Evolutionary conservation across 2,113 vertebrate species (phyloP).

Genomic region (Gila orcuttii): DNA sequence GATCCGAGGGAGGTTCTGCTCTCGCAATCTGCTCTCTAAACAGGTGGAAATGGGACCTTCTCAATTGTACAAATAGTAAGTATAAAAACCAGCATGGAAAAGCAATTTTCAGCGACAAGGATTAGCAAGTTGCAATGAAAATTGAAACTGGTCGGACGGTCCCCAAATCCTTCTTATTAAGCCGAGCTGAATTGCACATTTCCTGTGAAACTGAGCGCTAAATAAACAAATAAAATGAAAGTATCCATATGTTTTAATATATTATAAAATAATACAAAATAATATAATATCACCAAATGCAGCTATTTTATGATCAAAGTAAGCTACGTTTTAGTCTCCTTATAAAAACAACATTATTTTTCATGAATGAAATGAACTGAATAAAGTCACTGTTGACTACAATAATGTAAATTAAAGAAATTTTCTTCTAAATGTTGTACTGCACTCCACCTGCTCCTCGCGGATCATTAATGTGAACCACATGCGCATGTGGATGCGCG

Average conservation of each 20-base stretch:
- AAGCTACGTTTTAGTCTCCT: not conserved
- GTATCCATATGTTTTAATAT: not conserved
- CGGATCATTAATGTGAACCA: not conserved
- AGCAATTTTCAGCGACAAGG: conserved; percentile 64
- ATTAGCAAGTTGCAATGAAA: conserved; percentile 69
- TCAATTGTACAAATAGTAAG: conserved; percentile 83
- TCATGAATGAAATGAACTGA: not conserved
- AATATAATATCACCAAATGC: not conserved
- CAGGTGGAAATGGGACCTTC: conserved; percentile 88
- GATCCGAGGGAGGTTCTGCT: conserved; percentile 84
- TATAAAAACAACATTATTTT: not conserved
- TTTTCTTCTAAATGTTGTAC: not conserved
- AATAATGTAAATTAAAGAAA: not conserved
- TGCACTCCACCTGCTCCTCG: not conserved
- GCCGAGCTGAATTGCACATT: conserved; percentile 23
- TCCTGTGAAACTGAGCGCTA: not conserved
- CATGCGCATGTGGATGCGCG: conserved; percentile 25
- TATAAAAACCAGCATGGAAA: conserved; percentile 75
- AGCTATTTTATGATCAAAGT: not conserved
- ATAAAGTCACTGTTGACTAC: not conserved
- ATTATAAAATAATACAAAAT: not conserved
- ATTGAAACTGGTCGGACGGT: conserved; percentile 55
- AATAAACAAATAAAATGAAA: not conserved
- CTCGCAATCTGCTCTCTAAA: conserved; percentile 82
- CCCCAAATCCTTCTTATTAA: conserved; percentile 42